phyloP scores from a whole-genome alignment of 2,888 invertebrate species.

The Dimorphilus gyrociliatus region DNA sequence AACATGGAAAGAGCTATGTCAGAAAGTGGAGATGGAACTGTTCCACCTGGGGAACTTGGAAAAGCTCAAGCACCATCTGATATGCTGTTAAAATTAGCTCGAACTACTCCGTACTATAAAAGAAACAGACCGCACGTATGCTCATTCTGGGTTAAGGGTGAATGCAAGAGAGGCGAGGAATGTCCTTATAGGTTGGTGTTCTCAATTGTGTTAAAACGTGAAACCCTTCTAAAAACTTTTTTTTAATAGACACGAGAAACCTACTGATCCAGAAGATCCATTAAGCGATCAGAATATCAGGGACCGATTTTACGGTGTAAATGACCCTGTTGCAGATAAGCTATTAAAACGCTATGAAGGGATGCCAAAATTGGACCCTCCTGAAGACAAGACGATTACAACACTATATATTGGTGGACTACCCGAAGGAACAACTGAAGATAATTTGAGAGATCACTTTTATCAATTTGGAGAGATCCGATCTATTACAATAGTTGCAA shows the following conservation, averaged over 20 bases:
- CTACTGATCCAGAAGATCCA: conserved; percentile 91
- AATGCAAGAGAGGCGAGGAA: conserved; percentile 85
- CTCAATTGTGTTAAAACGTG: background rate
- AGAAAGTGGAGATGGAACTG: conserved; percentile 39
- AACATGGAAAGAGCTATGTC: conserved; percentile 71
- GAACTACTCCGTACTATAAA: conserved; percentile 86
- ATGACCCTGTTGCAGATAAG: conserved; percentile 90
- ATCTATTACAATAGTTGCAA: conserved; percentile 70
- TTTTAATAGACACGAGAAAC: conserved; percentile 63
- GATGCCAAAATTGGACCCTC: conserved; percentile 82
- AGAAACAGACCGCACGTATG: conserved; percentile 86
- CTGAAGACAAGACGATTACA: conserved; percentile 86
- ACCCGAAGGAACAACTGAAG: conserved; percentile 66
- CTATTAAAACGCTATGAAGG: conserved; percentile 71
- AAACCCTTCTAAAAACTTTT: background rate
- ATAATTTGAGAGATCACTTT: conserved; percentile 83
- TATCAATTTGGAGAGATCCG: conserved; percentile 98
- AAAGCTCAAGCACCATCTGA: conserved; percentile 58
- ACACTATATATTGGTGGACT: conserved; percentile 93
- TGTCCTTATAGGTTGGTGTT: conserved; percentile 56
- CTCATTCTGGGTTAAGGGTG: conserved; percentile 96
- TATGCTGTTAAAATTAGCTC: conserved; percentile 64
- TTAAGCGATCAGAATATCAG: conserved; percentile 87
- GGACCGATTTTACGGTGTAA: conserved; percentile 65
- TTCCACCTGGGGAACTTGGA: conserved; percentile 40